Evolutionary conservation across 2,888 invertebrate species (phyloP), one percentile per base, ranked within the genome.

Genomic region (Autographa gamma): DNA sequence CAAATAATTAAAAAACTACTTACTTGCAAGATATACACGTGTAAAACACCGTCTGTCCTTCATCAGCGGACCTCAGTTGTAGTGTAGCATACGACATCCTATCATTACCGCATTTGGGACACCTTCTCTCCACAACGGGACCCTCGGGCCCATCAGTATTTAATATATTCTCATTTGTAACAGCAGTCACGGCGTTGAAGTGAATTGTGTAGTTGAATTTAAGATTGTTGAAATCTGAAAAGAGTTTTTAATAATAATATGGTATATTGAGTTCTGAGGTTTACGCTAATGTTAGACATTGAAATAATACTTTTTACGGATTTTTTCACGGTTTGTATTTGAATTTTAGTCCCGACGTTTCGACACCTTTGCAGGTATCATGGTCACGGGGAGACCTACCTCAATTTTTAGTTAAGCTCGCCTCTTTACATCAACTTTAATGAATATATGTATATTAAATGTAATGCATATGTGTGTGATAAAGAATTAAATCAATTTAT

Each of bases 1-100:
- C 19, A 18, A 54, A 18, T n/a, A 18, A n/a, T 31, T 43, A 11
- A 16, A 66, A 56, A 25, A 25, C 7, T 60, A 93, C 97, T 91
- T 96, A 97, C 97, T 97, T 97, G 97, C 99, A 99, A 88, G 98
- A 97, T 25, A 98, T 97, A 94, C 99, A 99, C 1, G 99, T 99
- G 88, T 98, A 99, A 94, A 99, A 99, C 3, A 99, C 99, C 0
- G 99, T 99, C 92, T 99, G 99, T 0, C 99, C 99, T 97, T 99
- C 99, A 97, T 99, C 99, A 25, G 99, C 99, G 0, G 99, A 99
- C 82, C 99, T 96, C 34, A 99, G 96, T 91, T 99, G 99, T 65
- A 99, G 93, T 0, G 99, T 99, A 7, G 99, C 98, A 91, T 99
- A 99, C 0, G 98, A 98, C 99, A 99, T 99, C 89, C 97, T 97